Conservation (phyloP, 2,797 vertebrate genomes). For the Sylvia borin region DNA sequence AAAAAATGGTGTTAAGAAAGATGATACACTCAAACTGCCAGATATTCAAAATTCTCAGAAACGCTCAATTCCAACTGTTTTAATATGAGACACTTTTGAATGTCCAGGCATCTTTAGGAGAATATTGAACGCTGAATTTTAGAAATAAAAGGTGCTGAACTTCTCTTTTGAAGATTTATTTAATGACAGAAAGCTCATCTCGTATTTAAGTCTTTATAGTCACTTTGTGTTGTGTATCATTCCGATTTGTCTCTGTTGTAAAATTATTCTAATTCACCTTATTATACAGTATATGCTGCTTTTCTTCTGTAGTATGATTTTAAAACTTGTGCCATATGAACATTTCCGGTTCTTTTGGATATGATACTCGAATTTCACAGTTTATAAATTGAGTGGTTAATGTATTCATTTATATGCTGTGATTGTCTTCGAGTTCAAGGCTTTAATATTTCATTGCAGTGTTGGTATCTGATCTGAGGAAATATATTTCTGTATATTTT, state of each 20-base stretch:
- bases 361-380: not conserved
- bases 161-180: not conserved
- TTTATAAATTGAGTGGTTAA: conserved; percentile 37
- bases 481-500: conserved; percentile 18
- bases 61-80: not conserved
- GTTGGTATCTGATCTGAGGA: not conserved
- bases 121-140: not conserved
- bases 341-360: not conserved
- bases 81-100: not conserved
- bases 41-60: not conserved
- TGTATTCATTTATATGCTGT: conserved; percentile 16
- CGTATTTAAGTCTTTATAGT: not conserved
- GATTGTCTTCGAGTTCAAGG: conserved; percentile 2
- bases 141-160: not conserved
- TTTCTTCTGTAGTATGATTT: conserved; percentile 4
- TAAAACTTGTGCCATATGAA: not conserved
- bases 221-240: not conserved
- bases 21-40: not conserved
- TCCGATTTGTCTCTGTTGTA: not conserved
- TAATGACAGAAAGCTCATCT: not conserved
- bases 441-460: conserved; percentile 15
- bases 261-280: not conserved
- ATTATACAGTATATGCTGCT: not conserved
- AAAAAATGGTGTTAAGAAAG: not conserved
- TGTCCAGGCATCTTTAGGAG: not conserved